Conservation (phyloP, 1,140 invertebrate genomes). For the Aricia agestis region DNA sequence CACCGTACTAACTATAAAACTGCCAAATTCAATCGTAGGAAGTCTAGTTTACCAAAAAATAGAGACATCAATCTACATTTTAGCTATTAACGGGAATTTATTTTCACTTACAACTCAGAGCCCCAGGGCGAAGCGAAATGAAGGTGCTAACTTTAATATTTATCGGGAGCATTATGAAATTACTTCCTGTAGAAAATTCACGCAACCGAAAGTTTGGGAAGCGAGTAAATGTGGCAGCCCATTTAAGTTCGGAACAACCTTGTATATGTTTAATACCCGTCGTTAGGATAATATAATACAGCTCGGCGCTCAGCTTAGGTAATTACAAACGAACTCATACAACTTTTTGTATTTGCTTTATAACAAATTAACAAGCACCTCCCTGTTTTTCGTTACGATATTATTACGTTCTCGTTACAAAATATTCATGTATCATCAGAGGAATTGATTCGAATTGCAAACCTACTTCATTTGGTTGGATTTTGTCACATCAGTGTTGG, state of each 20-base stretch:
- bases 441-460: too few relatives aligned
- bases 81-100: too few relatives aligned
- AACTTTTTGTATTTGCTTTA: not conserved
- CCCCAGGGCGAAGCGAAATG: not conserved
- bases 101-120: not conserved
- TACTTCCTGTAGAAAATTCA: slow-evolving; percentile 2
- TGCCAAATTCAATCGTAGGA: too few relatives aligned
- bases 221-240: slow-evolving; percentile 29
- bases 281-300: slow-evolving; percentile 3
- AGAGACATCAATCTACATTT: too few relatives aligned
- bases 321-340: not conserved
- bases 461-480: too few relatives aligned
- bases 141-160: slow-evolving; percentile 3
- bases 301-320: not conserved
- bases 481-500: too few relatives aligned
- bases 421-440: too few relatives aligned
- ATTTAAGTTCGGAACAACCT: slow-evolving; percentile 33
- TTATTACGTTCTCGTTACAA: not conserved
- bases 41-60: too few relatives aligned
- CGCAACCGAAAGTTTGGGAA: slow-evolving; percentile 17
- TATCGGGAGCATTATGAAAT: slow-evolving; percentile 14
- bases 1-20: too few relatives aligned
- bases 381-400: not conserved
- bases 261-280: slow-evolving; percentile 24
- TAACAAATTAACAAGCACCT: not conserved